Percentiles rank a stretch among this genome's conserved stretches.
phyloP scores from a whole-genome alignment of 1,140 invertebrate species.

The Radopholus similis region DNA sequence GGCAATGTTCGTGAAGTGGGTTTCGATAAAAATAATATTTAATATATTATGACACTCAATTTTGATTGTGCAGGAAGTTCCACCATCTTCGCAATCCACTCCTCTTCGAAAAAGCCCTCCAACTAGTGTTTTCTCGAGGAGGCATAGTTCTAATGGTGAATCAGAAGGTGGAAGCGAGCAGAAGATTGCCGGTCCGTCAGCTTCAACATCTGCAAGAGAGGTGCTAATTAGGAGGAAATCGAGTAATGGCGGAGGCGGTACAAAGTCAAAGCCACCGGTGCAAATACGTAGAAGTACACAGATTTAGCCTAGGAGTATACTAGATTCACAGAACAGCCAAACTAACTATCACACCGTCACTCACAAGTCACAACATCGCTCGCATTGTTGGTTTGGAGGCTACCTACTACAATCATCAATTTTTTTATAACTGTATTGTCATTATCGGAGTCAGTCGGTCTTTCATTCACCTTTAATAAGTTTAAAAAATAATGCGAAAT shows the following conservation, averaged over 20 bases:
- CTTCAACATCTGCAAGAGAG: background rate
- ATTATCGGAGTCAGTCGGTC: background rate
- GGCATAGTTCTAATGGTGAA: slow-evolving; percentile 17
- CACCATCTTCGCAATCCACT: slow-evolving; percentile 33
- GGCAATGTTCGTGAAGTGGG: slow-evolving; percentile 20
- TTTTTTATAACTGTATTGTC: too few species aligned
- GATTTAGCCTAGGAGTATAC: background rate
- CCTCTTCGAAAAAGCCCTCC: slow-evolving; percentile 25
- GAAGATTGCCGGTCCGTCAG: background rate
- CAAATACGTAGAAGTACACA: slow-evolving; percentile 17
- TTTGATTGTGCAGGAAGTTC: slow-evolving; percentile 19
- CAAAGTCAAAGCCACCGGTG: slow-evolving; percentile 9
- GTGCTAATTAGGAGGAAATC: slow-evolving; percentile 5
- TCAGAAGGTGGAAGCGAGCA: background rate
- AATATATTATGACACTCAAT: background rate
- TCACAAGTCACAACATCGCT: too few species aligned
- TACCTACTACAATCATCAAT: too few species aligned
- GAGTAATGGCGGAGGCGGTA: background rate
- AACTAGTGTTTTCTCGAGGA: slow-evolving; percentile 1
- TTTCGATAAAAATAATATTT: background rate
- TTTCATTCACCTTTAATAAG: background rate
- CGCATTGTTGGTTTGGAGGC: too few species aligned
- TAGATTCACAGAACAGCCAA: too few species aligned
- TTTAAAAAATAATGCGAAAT: too few species aligned
- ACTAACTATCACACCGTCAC: too few species aligned